Percentiles rank a stretch among this genome's conserved stretches.
Conservation (phyloP, 2,113 vertebrate species). For the Anseranas semipalmata region DNA sequence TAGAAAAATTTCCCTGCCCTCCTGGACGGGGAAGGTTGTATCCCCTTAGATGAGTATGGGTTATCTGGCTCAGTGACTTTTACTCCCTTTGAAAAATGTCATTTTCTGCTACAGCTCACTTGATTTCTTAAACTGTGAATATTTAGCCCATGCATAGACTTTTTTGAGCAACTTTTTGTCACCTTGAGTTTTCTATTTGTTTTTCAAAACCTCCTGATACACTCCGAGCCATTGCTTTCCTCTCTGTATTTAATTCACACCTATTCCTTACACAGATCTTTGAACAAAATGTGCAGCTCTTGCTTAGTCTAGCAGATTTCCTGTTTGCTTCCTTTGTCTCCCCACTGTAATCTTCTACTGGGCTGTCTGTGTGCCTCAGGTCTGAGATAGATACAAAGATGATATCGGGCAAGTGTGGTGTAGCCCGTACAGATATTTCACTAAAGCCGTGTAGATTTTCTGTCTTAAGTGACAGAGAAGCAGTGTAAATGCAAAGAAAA, state of each 20-base stretch:
- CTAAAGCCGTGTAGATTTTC: background rate
- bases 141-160: background rate
- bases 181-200: background rate
- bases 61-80: background rate
- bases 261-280: background rate
- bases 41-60: background rate
- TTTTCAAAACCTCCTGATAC: background rate
- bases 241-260: background rate
- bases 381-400: conserved; percentile 25
- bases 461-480: background rate
- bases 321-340: conserved; percentile 60
- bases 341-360: background rate
- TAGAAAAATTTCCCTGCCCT: background rate
- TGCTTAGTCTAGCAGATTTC: conserved; percentile 58
- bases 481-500: background rate
- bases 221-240: background rate
- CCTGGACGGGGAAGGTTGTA: background rate
- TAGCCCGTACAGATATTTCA: background rate
- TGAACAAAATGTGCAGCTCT: background rate
- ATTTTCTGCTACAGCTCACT: background rate
- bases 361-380: background rate
- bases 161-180: background rate
- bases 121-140: background rate
- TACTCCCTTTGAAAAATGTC: background rate
- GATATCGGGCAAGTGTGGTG: background rate